Base-by-base conservation (phyloP, 2,113 vertebrate species). In the Bubo bubo region DNA sequence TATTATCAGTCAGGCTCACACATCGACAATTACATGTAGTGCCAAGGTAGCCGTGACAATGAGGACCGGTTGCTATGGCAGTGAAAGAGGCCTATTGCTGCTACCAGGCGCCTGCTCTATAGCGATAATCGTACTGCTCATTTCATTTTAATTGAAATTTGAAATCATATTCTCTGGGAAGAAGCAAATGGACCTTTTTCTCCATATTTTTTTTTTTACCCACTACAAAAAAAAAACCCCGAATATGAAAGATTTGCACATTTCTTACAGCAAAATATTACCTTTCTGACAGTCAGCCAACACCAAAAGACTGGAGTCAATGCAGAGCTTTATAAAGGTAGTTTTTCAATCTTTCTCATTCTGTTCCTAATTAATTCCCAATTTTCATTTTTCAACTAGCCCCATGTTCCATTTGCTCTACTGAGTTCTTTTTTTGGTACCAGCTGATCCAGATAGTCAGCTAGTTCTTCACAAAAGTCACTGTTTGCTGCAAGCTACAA, bases 101-200 rank as follows among this genome's bases (percentile, higher is more conserved):
- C 96, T 97, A 97, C 96, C 96, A 86, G 94, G 96, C 97, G 97
- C 96, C 98, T 99, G 98, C 97, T 98, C 95, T 97, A 84, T 95
- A 97, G 98, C 74, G 98, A 99, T 99, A 99, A 99, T 99, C 92
- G 14, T 92, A 76, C 91, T 97, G 96, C 98, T 99, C 98, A 98
- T 98, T 99, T 98, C 93, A 97, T 98, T 99, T 98, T 99, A 99
- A 99, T 99, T 99, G 98, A 98, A 99, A 98, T 98, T 98, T 98
- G 97, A 98, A 98, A 98, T 98, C 95, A 97, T 98, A 97, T 98
- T 98, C 97, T 97, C 89, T 96, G 79, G 58, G 76, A 98, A 98
- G 95, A 97, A 98, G 97, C 89, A 98, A 98, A 98, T 98, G 87
- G 96, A 95, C 94, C 84, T 92, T 83, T 80, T 93, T 86, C 79